Evolutionary conservation across 1,140 invertebrate species (phyloP), one percentile per base, ranked within the genome.

Genomic region (Tenebrio molitor): DNA sequence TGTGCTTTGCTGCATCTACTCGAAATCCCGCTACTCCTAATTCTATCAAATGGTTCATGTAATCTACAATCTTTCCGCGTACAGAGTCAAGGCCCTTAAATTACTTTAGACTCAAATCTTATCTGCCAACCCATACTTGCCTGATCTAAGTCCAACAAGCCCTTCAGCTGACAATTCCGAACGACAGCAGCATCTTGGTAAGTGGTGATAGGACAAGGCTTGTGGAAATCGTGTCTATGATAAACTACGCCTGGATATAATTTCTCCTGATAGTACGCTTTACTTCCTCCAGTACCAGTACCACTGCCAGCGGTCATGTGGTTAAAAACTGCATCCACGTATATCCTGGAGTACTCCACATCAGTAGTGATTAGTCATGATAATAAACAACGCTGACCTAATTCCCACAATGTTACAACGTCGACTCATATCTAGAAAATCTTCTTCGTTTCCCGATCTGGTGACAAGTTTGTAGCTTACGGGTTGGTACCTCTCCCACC

Each of bases 401-500:
- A 79, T 65, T 19, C 75, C 77, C 19, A 77, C 77, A 10, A 21
- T 36, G 25, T 78, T 78, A 46, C 77, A 78, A 42, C 75, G 66
- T n/a, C 16, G 41, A 1, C 53, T 88, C 94, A 96, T 96, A 17
- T 90, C 84, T 4, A 78, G 82, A 74, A 96, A 93, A 67, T 91
- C 84, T 1, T 82, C 72, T 77, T 90, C 88, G 63, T 88, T 88
- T 34, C 95, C 95, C 36, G 93, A 95, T 41, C 95, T 85, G 0
- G 92, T 94, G 0, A 77, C 77, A 8, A 95, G 82, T 33, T 89
- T 88, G 83, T 97, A 97, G 5, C 94, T 95, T 66, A 96, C 89
- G 0, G 93, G 93, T 81, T 97, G 95, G 76, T 97, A 97, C 3
- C 94, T 84, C 81, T 96, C 93, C 85, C 89, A 95, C 95, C 88